Conservation (phyloP, 2,113 vertebrate species). For the Sula dactylatra region DNA sequence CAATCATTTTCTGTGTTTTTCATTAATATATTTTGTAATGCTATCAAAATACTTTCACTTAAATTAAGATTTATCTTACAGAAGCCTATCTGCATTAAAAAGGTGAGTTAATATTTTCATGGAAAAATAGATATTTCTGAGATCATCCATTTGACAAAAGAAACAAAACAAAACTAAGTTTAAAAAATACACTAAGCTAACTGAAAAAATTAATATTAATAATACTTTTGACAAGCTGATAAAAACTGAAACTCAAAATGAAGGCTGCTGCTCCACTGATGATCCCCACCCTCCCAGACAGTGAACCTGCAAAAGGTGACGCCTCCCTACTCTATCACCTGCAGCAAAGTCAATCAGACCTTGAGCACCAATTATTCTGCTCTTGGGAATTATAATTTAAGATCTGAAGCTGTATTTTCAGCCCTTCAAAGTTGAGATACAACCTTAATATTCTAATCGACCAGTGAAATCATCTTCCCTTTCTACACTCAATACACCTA, state of each 20-base stretch:
- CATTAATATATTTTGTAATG: neutral
- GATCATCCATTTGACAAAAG: neutral
- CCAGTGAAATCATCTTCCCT: neutral
- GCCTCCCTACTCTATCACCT: neutral
- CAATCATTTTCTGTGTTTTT: neutral
- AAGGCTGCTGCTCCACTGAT: neutral
- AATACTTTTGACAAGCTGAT: neutral
- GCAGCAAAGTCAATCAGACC: neutral
- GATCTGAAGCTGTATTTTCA: neutral
- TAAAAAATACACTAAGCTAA: neutral
- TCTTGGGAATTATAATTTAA: neutral
- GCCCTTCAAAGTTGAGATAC: neutral
- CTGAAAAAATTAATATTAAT: neutral
- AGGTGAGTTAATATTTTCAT: neutral
- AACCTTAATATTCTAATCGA: neutral
- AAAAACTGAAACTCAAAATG: neutral
- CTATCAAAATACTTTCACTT: neutral
- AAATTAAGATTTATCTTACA: neutral
- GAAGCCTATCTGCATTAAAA: neutral
- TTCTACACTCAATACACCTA: neutral
- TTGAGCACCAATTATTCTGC: neutral
- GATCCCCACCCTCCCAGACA: neutral
- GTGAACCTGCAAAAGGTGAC: neutral
- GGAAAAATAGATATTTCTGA: neutral
- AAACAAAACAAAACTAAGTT: neutral